Percentiles rank a stretch among this genome's conserved stretches.
Conservation (phyloP, 2,797 vertebrate species). For the Peromyscus nudipes region DNA sequence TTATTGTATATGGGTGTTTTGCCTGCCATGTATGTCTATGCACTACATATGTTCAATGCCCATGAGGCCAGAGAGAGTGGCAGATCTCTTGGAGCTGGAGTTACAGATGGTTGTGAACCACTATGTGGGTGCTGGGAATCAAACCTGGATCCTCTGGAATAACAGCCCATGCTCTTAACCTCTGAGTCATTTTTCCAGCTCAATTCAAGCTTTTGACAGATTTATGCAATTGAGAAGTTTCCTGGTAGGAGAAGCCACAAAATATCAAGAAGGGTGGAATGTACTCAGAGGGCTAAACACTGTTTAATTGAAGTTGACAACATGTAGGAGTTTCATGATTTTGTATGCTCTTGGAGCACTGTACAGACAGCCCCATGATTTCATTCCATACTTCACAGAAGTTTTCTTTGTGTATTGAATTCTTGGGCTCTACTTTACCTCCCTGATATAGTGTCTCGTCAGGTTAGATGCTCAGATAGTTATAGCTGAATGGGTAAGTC, state of each 20-base stretch:
- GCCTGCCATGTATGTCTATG: neutral
- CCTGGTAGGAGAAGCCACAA: neutral
- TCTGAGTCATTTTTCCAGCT: neutral
- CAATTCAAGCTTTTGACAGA: neutral
- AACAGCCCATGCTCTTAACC: neutral
- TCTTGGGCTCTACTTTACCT: neutral
- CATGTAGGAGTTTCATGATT: neutral
- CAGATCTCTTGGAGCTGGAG: neutral
- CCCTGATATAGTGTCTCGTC: neutral
- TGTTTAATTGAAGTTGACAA: neutral
- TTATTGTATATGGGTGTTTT: neutral
- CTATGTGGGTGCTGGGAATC: neutral
- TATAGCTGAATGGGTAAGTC: neutral
- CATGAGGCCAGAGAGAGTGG: neutral
- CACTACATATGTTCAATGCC: neutral
- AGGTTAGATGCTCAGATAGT: neutral
- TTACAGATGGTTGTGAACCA: neutral
- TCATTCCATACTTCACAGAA: no score
- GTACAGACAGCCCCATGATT: neutral
- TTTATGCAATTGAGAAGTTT: conserved; percentile 16
- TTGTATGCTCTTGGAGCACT: neutral
- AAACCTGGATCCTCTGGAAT: neutral
- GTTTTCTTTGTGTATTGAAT: neutral
- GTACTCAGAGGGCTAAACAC: neutral
- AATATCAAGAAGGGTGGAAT: neutral